Base-by-base conservation (phyloP, 1,140 invertebrate genomes). In the Sesamia nonagrioides region DNA sequence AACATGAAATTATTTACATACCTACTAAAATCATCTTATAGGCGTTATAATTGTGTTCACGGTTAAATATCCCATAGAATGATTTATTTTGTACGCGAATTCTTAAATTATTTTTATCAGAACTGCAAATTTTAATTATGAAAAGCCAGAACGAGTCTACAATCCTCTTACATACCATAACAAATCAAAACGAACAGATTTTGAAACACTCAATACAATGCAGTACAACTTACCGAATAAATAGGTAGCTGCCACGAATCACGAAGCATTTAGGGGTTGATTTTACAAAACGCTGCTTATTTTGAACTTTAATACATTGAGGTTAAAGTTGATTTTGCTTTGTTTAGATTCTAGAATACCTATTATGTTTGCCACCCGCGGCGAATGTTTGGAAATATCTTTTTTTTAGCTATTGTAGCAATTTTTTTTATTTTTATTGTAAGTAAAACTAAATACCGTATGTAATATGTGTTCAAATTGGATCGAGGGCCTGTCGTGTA, bases 381-480 rank as follows among this genome's bases (percentile, higher is more conserved):
- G 85, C 52, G 87, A 81, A 33, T 83, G 82, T 87, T 87, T 83
- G 52, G 54, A 75, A 69, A 82, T 79, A 75, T 58, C n/a, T 52
- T 83, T 81, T 84, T 84, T 81, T 66, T 40, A 58, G 17, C 42
- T 58, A 68, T 84, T 86, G 81, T 86, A 80, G 74, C 66, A 40
- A 82, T 78, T 84, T 87, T n/a, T 85, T 83, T 83, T 79, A 78
- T 82, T 85, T 78, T 86, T 75, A 63, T 63, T 75, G 42, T 48
- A 33, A 77, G 80, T 82, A 6, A 80, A 83, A 77, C 80, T 88
- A 88, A 88, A 86, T 79, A 87, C 78, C 83, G 82, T 37, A 79
- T 48, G 83, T 88, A 87, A 88, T 88, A 78, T 83, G 80, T 80
- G 82, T 79, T 81, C 83, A 86, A 87, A 89, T 87, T 88, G 82